Base-by-base conservation (phyloP, 2,113 vertebrate genomes). In the Nicator chloris region DNA sequence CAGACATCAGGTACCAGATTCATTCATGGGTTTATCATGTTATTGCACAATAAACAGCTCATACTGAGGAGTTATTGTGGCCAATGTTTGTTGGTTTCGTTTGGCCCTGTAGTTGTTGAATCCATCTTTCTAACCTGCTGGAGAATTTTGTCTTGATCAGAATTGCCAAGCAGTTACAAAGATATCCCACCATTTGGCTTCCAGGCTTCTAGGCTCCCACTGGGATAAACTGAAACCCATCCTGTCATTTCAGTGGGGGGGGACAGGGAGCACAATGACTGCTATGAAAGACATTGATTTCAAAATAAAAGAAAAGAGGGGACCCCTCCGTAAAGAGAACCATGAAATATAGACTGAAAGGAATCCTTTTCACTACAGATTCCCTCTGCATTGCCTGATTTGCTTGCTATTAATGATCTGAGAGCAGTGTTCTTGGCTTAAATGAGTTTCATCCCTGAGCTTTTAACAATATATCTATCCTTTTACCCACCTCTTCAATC, bases 271-370 rank as follows among this genome's bases (percentile, higher is more conserved):
- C 91, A 96, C 83, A 95, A 96, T 96, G 85, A 91, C 79, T 80
- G 79, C 60, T 88, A 33, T 81, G 96, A 95, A 88, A 97, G 96
- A 97, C 92, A 40, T 65, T 93, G 93, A 96, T 94, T 96, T 97
- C 75, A 91, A 95, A 93, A 80, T 86, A 94, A 92, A 90, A 96
- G 91, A 59, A 40, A 79, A 90, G 82, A 96, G 45, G 57, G 37
- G 56, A 91, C 51, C 64, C 40, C 63, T 96, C 88, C 71, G 88
- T 54, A 85, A 79, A 96, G 85, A 82, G 96, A 94, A 95, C 93
- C 96, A 97, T 97, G 97, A 97, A 97, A 97, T 96, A 97, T 51
- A 95, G 42, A 93, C 57, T 97, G 92, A 96, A 96, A 95, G 33
- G 88, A 71, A 86, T 87, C 68, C 95, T 85, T 73, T 94, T 63